Base-by-base conservation (phyloP, 2,797 vertebrate genomes). In the Sparidentex hasta region DNA sequence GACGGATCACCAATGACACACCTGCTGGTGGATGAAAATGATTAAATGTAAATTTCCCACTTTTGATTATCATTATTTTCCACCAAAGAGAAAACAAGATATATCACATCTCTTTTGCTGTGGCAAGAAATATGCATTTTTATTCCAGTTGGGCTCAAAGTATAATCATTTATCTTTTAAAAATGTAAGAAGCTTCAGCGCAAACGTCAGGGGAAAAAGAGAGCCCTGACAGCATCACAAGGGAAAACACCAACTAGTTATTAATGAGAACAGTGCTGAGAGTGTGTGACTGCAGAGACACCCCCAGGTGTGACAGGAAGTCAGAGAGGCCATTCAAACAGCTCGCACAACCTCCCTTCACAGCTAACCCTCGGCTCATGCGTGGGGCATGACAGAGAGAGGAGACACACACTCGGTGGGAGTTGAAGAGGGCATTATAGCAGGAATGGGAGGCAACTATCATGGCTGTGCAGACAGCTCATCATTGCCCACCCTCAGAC, bases 361-460 rank as follows among this genome's bases (percentile, higher is more conserved):
- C 67, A 27, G 46, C 38, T 11, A 64, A 59, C 63, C 46, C 59
- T 65, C 29, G 62, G 58, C 81, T 41, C 66, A 78, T 48, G 51
- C 55, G 44, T 29, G 55, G 44, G 59, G 44, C 58, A 75, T 50
- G 64, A 79, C 65, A 48, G 75, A 72, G 47, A 43, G 77, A 74
- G 48, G 65, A 65, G 56, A 81, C 59, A 71, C 74, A 76, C 71
- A 58, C 73, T 70, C 72, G 29, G 81, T 61, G 48, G 68, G 74
- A 78, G 71, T 64, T 52, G 33, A 47, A 76, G 57, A 5, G 20
- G 58, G 38, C 78, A 76, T 54, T 75, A 50, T 78, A 82, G 78
- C 74, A 83, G 72, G 85, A 85, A 73, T 18, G 51, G 54, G 79
- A 88, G 70, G 70, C 64, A 80, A 76, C 76, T 82, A 87, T 85